Percentiles rank a stretch among this genome's conserved stretches.
Evolutionary conservation across 2,888 invertebrate genomes (phyloP).

Genomic region (Julus scanicus): DNA sequence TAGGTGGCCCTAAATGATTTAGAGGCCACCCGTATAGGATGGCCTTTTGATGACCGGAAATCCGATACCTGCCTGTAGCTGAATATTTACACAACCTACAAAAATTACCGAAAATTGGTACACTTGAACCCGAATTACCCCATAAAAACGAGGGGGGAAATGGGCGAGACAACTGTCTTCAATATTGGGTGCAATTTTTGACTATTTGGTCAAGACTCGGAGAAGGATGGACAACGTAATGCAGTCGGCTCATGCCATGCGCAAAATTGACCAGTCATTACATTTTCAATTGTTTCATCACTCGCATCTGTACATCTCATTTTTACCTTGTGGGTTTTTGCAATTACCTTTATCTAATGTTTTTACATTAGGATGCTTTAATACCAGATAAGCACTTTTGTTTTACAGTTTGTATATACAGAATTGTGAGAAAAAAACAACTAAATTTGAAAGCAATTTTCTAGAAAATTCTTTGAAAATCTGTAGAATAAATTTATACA

Average conservation of each 20-base stretch:
- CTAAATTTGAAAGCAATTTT: too few relatives aligned
- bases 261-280: conserved; percentile 43
- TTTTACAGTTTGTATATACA: too few relatives aligned
- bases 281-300: conserved; percentile 40
- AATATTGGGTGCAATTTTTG: conserved; percentile 24
- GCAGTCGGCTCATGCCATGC: conserved; percentile 40
- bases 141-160: conserved; percentile 27
- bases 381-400: too few relatives aligned
- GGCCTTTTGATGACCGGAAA: conserved; percentile 41
- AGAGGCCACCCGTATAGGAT: conserved; percentile 10
- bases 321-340: background rate
- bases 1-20: conserved; percentile 45
- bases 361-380: background rate
- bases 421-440: too few relatives aligned
- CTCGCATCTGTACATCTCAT: conserved; percentile 16
- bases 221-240: conserved; percentile 27
- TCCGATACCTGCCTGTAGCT: conserved; percentile 36
- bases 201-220: conserved; percentile 37
- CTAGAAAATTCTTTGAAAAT: too few relatives aligned
- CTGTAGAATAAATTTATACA: too few relatives aligned
- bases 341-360: background rate
- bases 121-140: conserved; percentile 5
- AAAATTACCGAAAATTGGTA: conserved; percentile 37
- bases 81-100: conserved; percentile 27
- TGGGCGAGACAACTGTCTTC: conserved; percentile 9